Conservation (phyloP, 2,888 invertebrate genomes). For the Conus canariensis region DNA sequence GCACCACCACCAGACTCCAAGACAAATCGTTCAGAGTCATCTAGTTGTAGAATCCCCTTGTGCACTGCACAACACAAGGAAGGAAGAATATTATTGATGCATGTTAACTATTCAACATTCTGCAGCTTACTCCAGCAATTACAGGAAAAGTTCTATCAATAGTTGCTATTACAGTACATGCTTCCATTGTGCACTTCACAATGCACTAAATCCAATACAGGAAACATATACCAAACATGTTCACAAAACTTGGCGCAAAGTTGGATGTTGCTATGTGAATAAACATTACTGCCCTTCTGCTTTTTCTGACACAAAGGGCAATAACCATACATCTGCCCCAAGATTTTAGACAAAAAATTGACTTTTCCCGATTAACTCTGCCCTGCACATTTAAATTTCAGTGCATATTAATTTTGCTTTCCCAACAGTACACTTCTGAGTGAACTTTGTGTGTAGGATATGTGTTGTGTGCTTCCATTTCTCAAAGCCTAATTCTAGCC, state of each 20-base stretch:
- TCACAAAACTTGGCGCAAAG: neutral
- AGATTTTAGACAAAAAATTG: too few species aligned
- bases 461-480: too few species aligned
- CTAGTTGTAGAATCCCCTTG: constrained; percentile 2
- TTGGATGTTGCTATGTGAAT: neutral
- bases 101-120: neutral
- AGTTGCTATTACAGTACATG: neutral
- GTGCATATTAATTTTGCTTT: too few species aligned
- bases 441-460: too few species aligned
- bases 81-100: neutral
- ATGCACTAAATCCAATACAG: neutral
- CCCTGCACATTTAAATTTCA: too few species aligned
- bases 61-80: constrained; percentile 25
- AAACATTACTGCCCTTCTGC: neutral
- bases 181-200: neutral
- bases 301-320: neutral
- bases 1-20: neutral
- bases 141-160: too few species aligned
- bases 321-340: too few species aligned
- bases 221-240: neutral
- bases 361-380: too few species aligned
- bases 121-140: neutral
- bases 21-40: neutral
- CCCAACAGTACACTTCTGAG: too few species aligned
- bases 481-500: too few species aligned